phyloP scores from a whole-genome alignment of 1,140 invertebrate species.

The Thalassaphorura encarpata region DNA sequence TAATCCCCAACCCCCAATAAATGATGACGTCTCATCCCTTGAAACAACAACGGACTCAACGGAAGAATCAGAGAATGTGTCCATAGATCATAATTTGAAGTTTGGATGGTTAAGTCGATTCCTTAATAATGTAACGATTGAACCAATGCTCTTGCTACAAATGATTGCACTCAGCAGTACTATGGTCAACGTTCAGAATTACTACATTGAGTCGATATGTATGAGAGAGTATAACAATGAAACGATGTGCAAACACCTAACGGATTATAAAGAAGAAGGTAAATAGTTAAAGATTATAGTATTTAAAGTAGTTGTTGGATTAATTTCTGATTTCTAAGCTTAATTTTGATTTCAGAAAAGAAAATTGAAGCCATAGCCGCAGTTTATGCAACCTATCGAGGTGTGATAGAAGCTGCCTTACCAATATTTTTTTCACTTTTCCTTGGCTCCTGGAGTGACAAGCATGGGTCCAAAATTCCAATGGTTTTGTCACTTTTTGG shows the following conservation, averaged over 20 bases:
- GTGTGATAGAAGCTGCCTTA: conserved; percentile 1
- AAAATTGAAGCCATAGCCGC: neutral
- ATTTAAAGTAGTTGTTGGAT: neutral
- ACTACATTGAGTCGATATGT: neutral
- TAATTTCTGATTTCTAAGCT: neutral
- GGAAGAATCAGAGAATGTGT: too few species aligned
- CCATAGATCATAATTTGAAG: too few species aligned
- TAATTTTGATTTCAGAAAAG: neutral
- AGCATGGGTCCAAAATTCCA: conserved; percentile 10
- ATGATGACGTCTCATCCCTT: neutral
- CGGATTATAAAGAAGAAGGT: neutral
- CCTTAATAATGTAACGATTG: neutral
- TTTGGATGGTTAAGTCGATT: too few species aligned
- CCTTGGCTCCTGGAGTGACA: conserved; percentile 9
- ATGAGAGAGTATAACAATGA: neutral
- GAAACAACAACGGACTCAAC: neutral
- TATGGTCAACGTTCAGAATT: neutral
- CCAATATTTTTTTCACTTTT: conserved; percentile 9
- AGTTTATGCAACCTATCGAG: neutral
- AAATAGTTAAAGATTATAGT: neutral
- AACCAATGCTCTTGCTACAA: conserved; percentile 2
- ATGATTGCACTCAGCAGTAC: conserved; percentile 2
- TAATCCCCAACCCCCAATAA: too few species aligned
- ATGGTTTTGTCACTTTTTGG: conserved; percentile 10
- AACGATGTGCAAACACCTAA: neutral